Base-by-base conservation (phyloP, 2,888 invertebrate genomes). In the Sarcophaga subvicina region DNA sequence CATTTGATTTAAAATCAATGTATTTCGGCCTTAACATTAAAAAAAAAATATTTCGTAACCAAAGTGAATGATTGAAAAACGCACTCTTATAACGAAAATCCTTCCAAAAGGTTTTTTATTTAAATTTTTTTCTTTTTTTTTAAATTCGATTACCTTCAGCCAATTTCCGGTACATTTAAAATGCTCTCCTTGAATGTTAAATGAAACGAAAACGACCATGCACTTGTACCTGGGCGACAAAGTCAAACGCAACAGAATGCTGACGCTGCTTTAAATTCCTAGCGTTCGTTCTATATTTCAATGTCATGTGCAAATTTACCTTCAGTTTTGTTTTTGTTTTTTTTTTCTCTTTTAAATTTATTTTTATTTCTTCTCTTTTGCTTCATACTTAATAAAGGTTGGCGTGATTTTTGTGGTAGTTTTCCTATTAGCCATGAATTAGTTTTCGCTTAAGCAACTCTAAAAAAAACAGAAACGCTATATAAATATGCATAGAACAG, bases 371-470 rank as follows among this genome's bases (percentile, higher is more conserved):
- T 20, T 82, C 70, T 49, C 69, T 83, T 66, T 71, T 77, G 77
- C 14, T 4, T 49, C 14, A 11, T 47, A 37, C 66, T 77, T 66
- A 60, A 72, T 47, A 77, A 77, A 60, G 60, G 66, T 66, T 83
- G 54, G 60, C 66, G 60, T 66, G 77, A 60, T 77, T 71, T 82
- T 70, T 63, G 63, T 45, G 60, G 63, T 49, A 70, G 70, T 54
- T 54, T 54, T 70, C 70, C 82, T 63, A 71, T 45, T 71, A 72
- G 82, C 82, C 82, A 72, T 77, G 82, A 77, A 72, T 71, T 37
- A 14, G 54, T 77, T 47, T 83, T 77, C 82, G 54, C 54, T 54
- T 54, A 14, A 54, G 17, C 82, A 83, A 83, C 77, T 83, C 37
- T 83, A 77, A 83, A 10, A 76, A 27, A 47, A 70, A 82, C 70